A percentile compares a stretch with the other conserved stretches of the same genome.
phyloP scores from a whole-genome alignment of 1,140 invertebrate genomes.

The Lasioglossum baleicum region DNA sequence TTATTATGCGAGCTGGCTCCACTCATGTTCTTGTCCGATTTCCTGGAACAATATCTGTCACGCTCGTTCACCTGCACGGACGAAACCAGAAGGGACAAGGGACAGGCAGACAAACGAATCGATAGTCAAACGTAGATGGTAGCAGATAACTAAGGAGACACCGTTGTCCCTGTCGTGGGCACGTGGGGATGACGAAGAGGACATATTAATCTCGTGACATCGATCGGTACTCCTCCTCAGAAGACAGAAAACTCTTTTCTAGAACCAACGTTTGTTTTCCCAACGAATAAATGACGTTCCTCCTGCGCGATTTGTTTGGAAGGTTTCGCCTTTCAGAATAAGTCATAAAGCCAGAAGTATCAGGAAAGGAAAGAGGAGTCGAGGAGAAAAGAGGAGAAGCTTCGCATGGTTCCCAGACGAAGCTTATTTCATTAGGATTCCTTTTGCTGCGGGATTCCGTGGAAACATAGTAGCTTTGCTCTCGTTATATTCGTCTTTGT shows the following conservation, averaged over 20 bases:
- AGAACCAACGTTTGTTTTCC: too few relatives aligned
- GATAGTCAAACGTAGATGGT: conserved; percentile 1
- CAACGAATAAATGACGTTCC: too few relatives aligned
- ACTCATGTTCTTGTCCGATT: too few relatives aligned
- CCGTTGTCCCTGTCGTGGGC: background rate
- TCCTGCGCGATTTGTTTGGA: background rate
- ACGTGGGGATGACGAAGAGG: background rate
- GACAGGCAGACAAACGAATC: background rate
- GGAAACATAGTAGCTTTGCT: conserved; percentile 1
- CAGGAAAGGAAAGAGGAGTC: background rate
- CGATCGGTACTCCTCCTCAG: background rate
- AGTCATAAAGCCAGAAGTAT: background rate
- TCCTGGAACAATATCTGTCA: too few relatives aligned
- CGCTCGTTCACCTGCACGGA: background rate
- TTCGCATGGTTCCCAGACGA: background rate
- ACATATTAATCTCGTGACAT: background rate
- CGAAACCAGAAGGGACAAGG: background rate
- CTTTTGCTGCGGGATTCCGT: background rate
- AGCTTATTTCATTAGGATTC: background rate
- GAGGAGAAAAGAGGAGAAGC: background rate
- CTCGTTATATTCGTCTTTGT: background rate
- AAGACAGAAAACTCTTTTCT: too few relatives aligned
- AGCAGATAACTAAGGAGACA: background rate
- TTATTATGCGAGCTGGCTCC: too few relatives aligned
- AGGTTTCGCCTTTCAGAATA: background rate